phyloP scores from a whole-genome alignment of 2,797 vertebrate species.

The Rhynchonycteris naso region DNA sequence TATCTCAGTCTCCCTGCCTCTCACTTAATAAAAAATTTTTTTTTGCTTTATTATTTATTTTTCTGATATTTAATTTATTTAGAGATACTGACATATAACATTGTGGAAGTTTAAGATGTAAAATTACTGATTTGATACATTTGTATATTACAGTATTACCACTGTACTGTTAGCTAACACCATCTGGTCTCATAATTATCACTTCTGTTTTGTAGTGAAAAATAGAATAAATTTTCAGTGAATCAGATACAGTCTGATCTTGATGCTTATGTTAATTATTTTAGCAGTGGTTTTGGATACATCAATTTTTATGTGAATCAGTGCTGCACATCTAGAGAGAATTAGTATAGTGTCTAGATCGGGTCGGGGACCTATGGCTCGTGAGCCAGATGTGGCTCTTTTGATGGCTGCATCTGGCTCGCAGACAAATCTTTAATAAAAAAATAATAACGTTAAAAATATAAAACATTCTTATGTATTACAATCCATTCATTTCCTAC shows the following conservation, averaged over 20 bases:
- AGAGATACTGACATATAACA: neutral
- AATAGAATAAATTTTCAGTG: slow-evolving; percentile 12
- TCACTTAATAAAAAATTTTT: no score
- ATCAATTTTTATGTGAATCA: neutral
- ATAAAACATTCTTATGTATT: no score
- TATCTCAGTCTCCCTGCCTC: no score
- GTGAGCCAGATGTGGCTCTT: no score
- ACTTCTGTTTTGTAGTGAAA: neutral
- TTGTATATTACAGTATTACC: neutral
- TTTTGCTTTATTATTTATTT: neutral
- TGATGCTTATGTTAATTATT: slow-evolving; percentile 1
- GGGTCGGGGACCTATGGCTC: no score
- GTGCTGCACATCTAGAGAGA: neutral
- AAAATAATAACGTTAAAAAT: no score
- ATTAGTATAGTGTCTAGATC: neutral
- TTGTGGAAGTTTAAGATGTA: neutral
- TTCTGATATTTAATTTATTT: neutral
- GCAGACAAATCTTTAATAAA: no score
- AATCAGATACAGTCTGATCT: slow-evolving; percentile 17
- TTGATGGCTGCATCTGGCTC: no score
- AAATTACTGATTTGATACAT: neutral
- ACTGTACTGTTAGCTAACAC: neutral
- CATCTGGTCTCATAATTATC: neutral
- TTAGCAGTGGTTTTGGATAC: neutral
- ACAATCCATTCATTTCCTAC: no score